Conservation (phyloP, 2,113 vertebrate genomes). For the Oceanites oceanicus region DNA sequence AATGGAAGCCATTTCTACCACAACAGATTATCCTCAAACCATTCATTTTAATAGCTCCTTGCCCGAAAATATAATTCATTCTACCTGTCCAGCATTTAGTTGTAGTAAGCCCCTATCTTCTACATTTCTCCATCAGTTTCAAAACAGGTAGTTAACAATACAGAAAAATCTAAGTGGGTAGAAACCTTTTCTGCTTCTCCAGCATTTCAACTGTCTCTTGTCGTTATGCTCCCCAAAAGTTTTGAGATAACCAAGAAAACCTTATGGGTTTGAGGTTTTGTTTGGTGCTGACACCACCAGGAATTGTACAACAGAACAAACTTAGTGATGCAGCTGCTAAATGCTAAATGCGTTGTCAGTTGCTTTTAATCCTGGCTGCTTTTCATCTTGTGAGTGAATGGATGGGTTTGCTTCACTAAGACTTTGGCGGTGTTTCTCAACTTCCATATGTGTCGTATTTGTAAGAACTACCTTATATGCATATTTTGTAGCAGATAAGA, state of each 20-base stretch:
- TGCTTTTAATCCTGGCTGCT: neutral
- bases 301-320: neutral
- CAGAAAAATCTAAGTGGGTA: neutral
- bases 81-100: neutral
- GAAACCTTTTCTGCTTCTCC: neutral
- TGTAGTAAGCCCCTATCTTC: neutral
- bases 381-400: neutral
- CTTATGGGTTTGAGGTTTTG: neutral
- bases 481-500: neutral
- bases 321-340: neutral
- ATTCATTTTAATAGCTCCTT: neutral
- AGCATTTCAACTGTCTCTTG: neutral
- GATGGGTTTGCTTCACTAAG: neutral
- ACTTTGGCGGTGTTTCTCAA: neutral
- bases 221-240: rapidly evolving
- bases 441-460: rapidly evolving
- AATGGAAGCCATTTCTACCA: neutral
- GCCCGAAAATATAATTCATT: neutral
- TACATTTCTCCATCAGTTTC: neutral
- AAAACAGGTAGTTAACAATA: neutral
- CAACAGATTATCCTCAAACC: neutral
- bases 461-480: neutral
- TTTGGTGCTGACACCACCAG: neutral
- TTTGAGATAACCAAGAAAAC: neutral
- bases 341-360: neutral